Evolutionary conservation across 2,888 invertebrate genomes (phyloP).

Genomic region (Heliconius aoede): DNA sequence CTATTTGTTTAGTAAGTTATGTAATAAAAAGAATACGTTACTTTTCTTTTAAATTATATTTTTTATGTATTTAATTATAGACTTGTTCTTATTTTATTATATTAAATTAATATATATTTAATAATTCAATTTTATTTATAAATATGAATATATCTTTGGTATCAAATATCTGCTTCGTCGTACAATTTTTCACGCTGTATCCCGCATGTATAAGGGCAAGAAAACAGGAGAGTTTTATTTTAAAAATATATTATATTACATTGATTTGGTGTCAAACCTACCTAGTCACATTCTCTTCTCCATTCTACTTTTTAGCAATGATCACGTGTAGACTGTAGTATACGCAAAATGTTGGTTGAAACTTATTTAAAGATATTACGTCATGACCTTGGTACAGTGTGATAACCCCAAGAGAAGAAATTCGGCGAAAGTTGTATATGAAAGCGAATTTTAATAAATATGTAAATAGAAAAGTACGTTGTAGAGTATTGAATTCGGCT

Average conservation of each 20-base stretch:
- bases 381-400: constrained; percentile 48
- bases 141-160: too few relatives aligned
- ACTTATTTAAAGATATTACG: constrained; percentile 27
- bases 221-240: too few relatives aligned
- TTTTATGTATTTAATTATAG: too few relatives aligned
- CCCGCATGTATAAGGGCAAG: too few relatives aligned
- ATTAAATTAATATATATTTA: too few relatives aligned
- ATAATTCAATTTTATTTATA: too few relatives aligned
- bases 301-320: neutral
- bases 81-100: neutral
- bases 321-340: neutral
- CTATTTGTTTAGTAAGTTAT: neutral
- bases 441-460: constrained; percentile 44
- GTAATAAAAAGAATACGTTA: neutral
- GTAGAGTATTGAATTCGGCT: too few relatives aligned
- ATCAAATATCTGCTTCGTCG: too few relatives aligned
- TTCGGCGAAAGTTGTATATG: constrained; percentile 54
- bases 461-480: too few relatives aligned
- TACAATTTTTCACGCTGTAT: too few relatives aligned
- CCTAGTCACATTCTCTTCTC: too few relatives aligned
- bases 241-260: neutral
- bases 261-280: neutral
- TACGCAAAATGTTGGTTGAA: constrained; percentile 8
- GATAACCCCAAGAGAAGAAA: constrained; percentile 48
- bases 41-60: neutral